These are phyloP conservation scores for Leptonema lineaticorne DNA, from an alignment of 1,140 invertebrate species.

Conservation along the genomic window DNA sequence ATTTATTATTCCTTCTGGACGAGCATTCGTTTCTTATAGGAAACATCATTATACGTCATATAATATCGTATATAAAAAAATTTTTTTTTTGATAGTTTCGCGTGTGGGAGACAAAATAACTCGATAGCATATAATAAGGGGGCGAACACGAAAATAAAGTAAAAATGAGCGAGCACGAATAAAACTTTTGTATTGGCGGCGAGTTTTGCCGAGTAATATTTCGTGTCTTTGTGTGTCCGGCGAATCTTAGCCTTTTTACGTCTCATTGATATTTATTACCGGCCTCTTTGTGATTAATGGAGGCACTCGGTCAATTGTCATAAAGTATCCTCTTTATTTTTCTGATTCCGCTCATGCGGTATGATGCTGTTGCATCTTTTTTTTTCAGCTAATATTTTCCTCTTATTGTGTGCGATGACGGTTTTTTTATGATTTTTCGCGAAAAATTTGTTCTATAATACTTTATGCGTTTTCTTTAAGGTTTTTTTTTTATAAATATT, in stretches of 20 bases:
- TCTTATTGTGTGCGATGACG: too few species aligned
- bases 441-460: not conserved
- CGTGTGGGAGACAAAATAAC: too few species aligned
- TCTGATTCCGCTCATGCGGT: not conserved
- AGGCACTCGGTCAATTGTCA: slow-evolving; percentile 22
- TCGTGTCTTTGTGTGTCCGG: slow-evolving; percentile 12
- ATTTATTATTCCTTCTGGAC: too few species aligned
- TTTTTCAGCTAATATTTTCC: not conserved
- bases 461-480: too few species aligned
- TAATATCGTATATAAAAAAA: too few species aligned
- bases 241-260: slow-evolving; percentile 15
- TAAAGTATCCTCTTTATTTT: slow-evolving; percentile 15
- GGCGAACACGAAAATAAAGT: too few species aligned
- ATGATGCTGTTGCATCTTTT: not conserved
- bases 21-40: too few species aligned
- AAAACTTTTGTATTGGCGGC: not conserved
- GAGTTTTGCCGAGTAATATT: slow-evolving; percentile 5
- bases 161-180: too few species aligned
- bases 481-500: too few species aligned
- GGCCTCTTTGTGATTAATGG: slow-evolving; percentile 22
- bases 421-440: not conserved
- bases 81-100: too few species aligned
- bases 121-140: too few species aligned
- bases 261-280: slow-evolving; percentile 23
- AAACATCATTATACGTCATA: too few species aligned